Evolutionary conservation across 2,113 vertebrate genomes (phyloP).

Genomic region (Chroicocephalus ridibundus): DNA sequence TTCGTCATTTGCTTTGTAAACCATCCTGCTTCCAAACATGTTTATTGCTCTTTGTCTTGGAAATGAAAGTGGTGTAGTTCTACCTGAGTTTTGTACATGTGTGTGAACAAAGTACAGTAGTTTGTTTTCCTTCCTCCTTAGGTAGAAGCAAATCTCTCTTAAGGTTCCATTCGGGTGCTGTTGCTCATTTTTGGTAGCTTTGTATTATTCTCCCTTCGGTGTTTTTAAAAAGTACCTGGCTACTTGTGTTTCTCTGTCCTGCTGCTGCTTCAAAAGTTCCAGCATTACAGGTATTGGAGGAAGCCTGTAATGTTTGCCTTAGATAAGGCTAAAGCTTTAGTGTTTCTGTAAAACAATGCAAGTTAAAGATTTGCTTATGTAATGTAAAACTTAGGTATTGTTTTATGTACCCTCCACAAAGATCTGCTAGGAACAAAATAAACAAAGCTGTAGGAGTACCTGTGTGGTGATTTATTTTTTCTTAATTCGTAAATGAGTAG

Average conservation of each 20-base stretch:
- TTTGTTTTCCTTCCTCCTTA: background rate
- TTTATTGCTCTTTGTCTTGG: background rate
- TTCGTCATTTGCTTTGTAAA: background rate
- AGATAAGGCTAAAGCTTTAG: conserved; percentile 32
- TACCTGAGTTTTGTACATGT: background rate
- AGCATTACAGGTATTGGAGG: background rate
- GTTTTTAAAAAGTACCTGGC: background rate
- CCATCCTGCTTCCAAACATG: background rate
- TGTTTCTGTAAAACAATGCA: conserved; percentile 30
- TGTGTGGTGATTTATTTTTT: background rate
- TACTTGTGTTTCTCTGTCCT: background rate
- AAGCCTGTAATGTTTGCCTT: background rate
- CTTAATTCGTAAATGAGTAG: background rate
- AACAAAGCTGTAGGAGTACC: background rate
- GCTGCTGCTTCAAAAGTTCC: background rate
- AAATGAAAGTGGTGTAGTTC: background rate
- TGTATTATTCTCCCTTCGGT: background rate
- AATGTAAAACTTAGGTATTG: background rate
- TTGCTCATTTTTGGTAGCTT: background rate
- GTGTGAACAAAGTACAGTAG: background rate
- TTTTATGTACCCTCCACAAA: background rate
- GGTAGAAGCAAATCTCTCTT: background rate
- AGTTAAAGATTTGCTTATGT: conserved; percentile 26
- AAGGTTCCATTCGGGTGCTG: background rate
- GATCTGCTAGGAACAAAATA: background rate